These are phyloP conservation scores for Halichondria panicea DNA, from an alignment of 37 sponge, comb jelly and placozoan genomes.

Conservation along the genomic window DNA sequence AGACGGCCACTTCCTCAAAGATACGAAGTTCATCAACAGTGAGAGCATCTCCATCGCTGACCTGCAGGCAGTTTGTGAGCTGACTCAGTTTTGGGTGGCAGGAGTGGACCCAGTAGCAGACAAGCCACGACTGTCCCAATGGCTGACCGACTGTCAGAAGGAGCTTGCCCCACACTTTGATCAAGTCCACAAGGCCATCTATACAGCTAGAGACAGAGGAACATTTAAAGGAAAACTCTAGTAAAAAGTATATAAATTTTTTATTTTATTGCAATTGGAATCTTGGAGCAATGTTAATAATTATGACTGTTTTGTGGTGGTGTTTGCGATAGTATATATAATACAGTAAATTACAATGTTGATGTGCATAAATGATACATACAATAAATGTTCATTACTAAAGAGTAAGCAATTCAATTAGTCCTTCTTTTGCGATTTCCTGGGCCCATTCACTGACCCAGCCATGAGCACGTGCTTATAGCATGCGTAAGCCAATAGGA, in stretches of 20 bases:
- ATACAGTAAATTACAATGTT: no score
- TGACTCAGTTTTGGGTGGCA: conserved; percentile 67
- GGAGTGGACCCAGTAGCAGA: conserved; percentile 26
- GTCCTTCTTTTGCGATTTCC: no score
- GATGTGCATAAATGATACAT: no score
- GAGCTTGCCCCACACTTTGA: conserved; percentile 76
- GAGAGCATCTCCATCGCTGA: conserved; percentile 80
- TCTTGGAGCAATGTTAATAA: no score
- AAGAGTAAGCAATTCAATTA: no score
- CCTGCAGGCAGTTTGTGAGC: conserved; percentile 79
- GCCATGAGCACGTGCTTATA: conserved; percentile 18
- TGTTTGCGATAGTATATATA: no score
- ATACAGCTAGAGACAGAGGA: conserved; percentile 47
- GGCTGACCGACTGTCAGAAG: conserved; percentile 57
- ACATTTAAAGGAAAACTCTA: conserved; percentile 30
- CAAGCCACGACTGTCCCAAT: conserved; percentile 46
- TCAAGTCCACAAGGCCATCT: conserved; percentile 63
- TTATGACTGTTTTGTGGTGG: no score
- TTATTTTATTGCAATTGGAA: no score
- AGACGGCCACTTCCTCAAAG: conserved; percentile 60
- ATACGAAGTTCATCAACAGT: conserved; percentile 68
- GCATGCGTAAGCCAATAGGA: not conserved
- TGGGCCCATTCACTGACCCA: no score
- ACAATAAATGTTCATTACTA: no score
- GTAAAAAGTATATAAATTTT: no score